A percentile compares a stretch with the other conserved stretches of the same genome.
Conservation (phyloP, 2,888 invertebrate genomes). For the Apamea anceps region DNA sequence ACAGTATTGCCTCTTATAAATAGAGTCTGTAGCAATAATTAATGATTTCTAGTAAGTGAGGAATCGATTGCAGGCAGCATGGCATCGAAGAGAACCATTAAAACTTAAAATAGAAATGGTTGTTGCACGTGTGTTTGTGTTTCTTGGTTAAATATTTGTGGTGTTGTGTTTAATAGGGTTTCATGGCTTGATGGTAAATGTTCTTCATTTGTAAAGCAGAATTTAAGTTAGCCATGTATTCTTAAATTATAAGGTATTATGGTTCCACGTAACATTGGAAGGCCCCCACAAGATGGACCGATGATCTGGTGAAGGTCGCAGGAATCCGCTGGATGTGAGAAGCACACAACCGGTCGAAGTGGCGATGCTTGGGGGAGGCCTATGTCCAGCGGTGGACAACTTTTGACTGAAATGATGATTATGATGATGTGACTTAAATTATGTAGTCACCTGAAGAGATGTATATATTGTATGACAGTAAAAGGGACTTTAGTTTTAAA, state of each 20-base stretch:
- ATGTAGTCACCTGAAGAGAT: background rate
- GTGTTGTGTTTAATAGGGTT: background rate
- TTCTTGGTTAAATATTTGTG: slow-evolving; percentile 6
- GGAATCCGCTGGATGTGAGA: too few relatives aligned
- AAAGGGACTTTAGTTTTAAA: background rate
- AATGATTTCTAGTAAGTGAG: slow-evolving; percentile 48
- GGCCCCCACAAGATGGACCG: too few relatives aligned
- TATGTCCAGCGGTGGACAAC: background rate
- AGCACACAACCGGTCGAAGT: too few relatives aligned
- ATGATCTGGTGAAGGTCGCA: too few relatives aligned
- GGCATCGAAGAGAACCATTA: slow-evolving; percentile 40
- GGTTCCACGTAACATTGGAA: background rate
- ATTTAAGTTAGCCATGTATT: background rate
- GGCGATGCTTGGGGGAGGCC: background rate
- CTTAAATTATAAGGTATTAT: background rate
- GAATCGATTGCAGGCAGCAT: slow-evolving; percentile 48
- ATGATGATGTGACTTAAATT: background rate
- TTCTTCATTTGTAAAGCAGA: background rate
- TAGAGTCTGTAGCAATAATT: slow-evolving; percentile 51
- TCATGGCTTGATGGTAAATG: background rate
- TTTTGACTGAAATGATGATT: background rate
- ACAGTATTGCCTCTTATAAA: slow-evolving; percentile 32
- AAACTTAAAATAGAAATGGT: slow-evolving; percentile 37
- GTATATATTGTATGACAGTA: background rate
- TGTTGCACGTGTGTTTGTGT: slow-evolving; percentile 4